phyloP scores from a whole-genome alignment of 2,888 invertebrate genomes.

The Pecten maximus region DNA sequence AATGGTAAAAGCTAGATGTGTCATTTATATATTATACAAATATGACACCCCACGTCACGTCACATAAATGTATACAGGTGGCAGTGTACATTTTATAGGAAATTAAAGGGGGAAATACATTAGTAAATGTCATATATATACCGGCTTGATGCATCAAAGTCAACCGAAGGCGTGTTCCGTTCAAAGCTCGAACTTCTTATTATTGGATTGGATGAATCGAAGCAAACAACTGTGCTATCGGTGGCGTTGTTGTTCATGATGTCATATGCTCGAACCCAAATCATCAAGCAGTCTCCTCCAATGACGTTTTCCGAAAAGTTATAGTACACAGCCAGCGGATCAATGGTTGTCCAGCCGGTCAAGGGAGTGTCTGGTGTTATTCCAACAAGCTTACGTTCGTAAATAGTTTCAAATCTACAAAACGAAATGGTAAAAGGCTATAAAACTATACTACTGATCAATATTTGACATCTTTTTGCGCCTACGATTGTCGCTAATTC shows the following conservation, averaged over 20 bases:
- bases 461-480: no score
- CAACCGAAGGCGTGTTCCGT: background rate
- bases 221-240: conserved; percentile 50
- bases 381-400: background rate
- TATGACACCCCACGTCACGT: no score
- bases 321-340: conserved; percentile 40
- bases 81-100: no score
- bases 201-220: conserved; percentile 51
- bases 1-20: no score
- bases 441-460: no score
- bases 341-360: background rate
- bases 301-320: background rate
- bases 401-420: background rate
- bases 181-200: background rate
- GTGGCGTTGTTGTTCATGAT: conserved; percentile 50
- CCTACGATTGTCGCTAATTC: no score
- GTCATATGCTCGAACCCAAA: conserved; percentile 53
- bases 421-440: no score
- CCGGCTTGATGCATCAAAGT: background rate
- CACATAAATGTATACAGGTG: no score
- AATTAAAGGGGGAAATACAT: no score
- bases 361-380: background rate
- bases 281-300: conserved; percentile 45
- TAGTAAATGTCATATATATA: background rate
- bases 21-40: no score